Evolutionary conservation across 1,140 invertebrate genomes (phyloP).

Genomic region (Cotesia typhae): DNA sequence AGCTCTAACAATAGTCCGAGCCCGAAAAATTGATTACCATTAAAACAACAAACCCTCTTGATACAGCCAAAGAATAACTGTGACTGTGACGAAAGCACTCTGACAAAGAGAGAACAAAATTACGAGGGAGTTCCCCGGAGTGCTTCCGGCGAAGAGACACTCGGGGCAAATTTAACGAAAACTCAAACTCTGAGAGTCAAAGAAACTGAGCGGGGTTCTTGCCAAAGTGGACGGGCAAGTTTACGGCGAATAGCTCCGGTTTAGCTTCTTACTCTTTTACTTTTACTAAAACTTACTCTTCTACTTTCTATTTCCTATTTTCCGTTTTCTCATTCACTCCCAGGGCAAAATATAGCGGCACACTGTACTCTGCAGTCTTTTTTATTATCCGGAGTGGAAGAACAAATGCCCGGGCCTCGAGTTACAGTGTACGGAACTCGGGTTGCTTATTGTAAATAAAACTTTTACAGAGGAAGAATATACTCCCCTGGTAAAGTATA

Average conservation of each 20-base stretch:
- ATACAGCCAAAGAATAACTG: too few species aligned
- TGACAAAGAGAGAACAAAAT: slow-evolving; percentile 13
- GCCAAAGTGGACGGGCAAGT: slow-evolving; percentile 34
- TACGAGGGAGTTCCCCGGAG: slow-evolving; percentile 4
- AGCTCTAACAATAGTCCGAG: too few species aligned
- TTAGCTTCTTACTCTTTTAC: slow-evolving; percentile 21
- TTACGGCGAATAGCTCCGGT: slow-evolving; percentile 31
- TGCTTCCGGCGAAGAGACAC: slow-evolving; percentile 29
- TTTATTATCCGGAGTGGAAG: neutral
- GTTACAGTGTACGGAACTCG: slow-evolving; percentile 12
- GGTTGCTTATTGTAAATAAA: slow-evolving; percentile 38
- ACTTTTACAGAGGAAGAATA: slow-evolving; percentile 15
- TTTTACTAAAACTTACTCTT: slow-evolving; percentile 2
- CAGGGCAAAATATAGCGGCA: neutral
- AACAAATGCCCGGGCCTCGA: slow-evolving; percentile 18
- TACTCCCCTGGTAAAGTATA: too few species aligned
- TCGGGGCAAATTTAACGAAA: slow-evolving; percentile 36
- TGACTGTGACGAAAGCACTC: neutral
- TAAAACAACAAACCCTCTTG: too few species aligned
- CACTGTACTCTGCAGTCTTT: too few species aligned
- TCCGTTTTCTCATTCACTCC: slow-evolving; percentile 8
- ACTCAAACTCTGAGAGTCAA: slow-evolving; percentile 23
- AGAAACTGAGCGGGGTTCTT: slow-evolving; percentile 24
- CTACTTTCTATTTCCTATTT: neutral
- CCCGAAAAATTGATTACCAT: too few species aligned